Evolutionary conservation across 2,888 invertebrate species (phyloP).

Genomic region (Chrysopilus asiliformis): DNA sequence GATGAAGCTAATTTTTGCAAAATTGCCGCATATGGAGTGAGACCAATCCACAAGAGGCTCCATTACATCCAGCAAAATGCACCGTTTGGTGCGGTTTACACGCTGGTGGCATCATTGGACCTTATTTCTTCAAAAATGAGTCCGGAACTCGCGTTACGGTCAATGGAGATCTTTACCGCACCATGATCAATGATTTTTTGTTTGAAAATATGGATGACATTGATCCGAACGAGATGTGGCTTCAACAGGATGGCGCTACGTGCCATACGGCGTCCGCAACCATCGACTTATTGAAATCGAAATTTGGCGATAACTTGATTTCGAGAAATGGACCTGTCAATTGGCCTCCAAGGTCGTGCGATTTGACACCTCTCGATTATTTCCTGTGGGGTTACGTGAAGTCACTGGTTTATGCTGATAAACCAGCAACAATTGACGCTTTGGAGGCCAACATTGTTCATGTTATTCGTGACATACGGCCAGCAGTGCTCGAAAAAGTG

Average conservation of each 20-base stretch:
- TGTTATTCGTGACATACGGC: slow-evolving; percentile 4
- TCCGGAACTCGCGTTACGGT: not conserved
- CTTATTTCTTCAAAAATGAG: not conserved
- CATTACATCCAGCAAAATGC: not conserved
- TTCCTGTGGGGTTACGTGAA: slow-evolving; percentile 9
- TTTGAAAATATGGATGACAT: not conserved
- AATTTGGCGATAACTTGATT: not conserved
- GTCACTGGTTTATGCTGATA: slow-evolving; percentile 1
- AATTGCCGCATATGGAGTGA: not conserved
- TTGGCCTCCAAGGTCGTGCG: slow-evolving; percentile 3
- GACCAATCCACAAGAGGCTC: not conserved
- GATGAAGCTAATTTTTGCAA: not conserved
- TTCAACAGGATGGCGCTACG: not conserved
- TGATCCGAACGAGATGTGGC: not conserved
- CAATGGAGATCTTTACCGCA: not conserved
- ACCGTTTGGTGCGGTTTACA: not conserved
- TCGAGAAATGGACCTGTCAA: not conserved
- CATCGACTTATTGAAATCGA: not conserved
- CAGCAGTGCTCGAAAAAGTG: slow-evolving; percentile 4
- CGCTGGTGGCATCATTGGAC: not conserved
- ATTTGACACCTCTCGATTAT: slow-evolving; percentile 8
- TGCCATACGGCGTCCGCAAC: not conserved
- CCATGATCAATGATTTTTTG: not conserved
- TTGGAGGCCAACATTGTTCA: slow-evolving; percentile 4
- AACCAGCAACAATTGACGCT: slow-evolving; percentile 5